These are phyloP conservation scores for Ichneumoninae sp. DNA, from an alignment of 2,888 invertebrate genomes.

Conservation along the genomic window DNA sequence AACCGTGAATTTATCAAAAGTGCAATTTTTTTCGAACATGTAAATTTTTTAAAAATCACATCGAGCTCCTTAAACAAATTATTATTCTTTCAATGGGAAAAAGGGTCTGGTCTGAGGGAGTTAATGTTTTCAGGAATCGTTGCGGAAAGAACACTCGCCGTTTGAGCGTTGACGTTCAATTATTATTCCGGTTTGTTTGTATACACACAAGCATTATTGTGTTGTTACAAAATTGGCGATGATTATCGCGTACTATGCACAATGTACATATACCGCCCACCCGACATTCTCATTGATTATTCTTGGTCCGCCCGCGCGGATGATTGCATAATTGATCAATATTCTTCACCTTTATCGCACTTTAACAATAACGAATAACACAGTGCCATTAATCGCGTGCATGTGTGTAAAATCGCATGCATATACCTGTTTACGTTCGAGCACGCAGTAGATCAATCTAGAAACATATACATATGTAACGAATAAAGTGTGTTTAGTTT, in stretches of 20 bases:
- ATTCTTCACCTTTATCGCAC: not conserved
- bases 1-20: not conserved
- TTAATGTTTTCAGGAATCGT: not conserved
- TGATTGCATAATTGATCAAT: slow-evolving; percentile 15
- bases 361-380: not conserved
- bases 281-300: not conserved
- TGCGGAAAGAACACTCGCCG: not conserved
- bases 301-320: not conserved
- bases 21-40: not conserved
- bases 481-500: not conserved
- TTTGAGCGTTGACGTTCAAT: not conserved
- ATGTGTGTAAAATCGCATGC: not conserved
- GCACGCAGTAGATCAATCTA: too few relatives aligned
- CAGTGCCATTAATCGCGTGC: not conserved
- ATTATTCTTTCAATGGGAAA: too few relatives aligned
- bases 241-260: not conserved
- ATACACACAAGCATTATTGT: not conserved
- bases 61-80: too few relatives aligned
- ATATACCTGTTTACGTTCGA: not conserved
- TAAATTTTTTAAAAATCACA: not conserved
- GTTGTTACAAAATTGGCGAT: not conserved
- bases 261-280: not conserved
- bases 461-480: not conserved
- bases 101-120: not conserved
- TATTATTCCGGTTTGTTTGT: not conserved